Evolutionary conservation across 2,797 vertebrate genomes (phyloP).

Genomic region (Poeciliopsis infans): DNA sequence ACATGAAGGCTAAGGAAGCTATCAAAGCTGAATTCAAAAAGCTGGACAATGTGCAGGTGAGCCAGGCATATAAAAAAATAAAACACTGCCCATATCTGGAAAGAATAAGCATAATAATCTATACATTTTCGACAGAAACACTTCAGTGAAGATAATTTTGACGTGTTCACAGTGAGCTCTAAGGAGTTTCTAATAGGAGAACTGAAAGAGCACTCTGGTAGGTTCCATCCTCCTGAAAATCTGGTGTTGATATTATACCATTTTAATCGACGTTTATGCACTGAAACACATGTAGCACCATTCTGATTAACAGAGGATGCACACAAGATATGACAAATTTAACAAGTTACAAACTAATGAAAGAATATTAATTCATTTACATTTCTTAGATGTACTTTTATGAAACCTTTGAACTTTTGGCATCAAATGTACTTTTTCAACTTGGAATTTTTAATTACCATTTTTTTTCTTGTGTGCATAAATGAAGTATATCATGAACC

Average conservation of each 20-base stretch:
- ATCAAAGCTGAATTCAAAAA: slow-evolving; percentile 13
- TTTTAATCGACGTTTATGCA: background rate
- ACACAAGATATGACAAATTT: background rate
- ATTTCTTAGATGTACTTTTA: too few species aligned
- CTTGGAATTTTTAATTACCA: too few species aligned
- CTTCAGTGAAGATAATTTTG: slow-evolving; percentile 40
- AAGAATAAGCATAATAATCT: background rate
- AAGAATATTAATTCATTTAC: too few species aligned
- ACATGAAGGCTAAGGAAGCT: slow-evolving; percentile 17
- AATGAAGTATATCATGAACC: background rate
- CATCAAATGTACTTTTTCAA: too few species aligned
- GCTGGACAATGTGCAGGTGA: slow-evolving; percentile 20
- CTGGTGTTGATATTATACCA: background rate
- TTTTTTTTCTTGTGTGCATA: background rate
- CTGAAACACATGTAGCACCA: background rate
- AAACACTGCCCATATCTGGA: background rate
- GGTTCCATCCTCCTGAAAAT: background rate
- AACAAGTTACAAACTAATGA: too few species aligned
- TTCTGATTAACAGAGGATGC: background rate
- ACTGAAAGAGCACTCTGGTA: slow-evolving; percentile 27
- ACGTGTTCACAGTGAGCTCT: slow-evolving; percentile 62
- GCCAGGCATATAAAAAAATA: background rate
- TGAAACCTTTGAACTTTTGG: too few species aligned
- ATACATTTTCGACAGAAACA: slow-evolving; percentile 44
- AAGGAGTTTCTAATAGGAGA: slow-evolving; percentile 16